These are phyloP conservation scores for Schizothorax lantsangensis DNA, from an alignment of 2,797 vertebrate species.

Conservation along the genomic window DNA sequence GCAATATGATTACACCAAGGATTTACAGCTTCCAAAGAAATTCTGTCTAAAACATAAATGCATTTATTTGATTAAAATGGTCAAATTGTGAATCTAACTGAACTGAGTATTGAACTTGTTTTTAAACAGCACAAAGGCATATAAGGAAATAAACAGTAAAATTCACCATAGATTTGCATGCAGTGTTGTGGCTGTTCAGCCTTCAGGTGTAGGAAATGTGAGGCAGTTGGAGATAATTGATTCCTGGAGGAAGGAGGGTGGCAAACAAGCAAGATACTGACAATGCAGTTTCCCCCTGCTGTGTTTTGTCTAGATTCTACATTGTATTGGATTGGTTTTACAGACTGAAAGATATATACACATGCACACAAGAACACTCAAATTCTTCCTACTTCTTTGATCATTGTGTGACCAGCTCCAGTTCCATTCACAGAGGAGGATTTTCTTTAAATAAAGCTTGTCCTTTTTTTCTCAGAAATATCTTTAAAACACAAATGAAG, in stretches of 20 bases:
- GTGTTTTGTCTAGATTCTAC: slow-evolving; percentile 29
- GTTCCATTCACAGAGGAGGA: slow-evolving; percentile 18
- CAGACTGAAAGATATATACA: neutral
- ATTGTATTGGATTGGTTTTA: slow-evolving; percentile 3
- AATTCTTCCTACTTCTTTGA: neutral
- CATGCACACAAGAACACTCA: neutral
- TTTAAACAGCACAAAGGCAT: neutral
- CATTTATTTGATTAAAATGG: slow-evolving; percentile 12
- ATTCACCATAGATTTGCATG: neutral
- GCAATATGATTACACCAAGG: neutral
- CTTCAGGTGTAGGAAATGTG: slow-evolving; percentile 4
- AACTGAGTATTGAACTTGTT: neutral
- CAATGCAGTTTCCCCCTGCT: slow-evolving; percentile 18
- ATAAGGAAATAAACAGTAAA: neutral
- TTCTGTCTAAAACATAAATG: neutral
- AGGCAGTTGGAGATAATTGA: slow-evolving; percentile 23
- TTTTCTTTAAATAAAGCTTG: slow-evolving; percentile 44
- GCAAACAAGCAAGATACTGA: neutral
- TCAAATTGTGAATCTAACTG: neutral
- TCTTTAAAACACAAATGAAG: slow-evolving; percentile 41
- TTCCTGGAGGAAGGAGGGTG: neutral
- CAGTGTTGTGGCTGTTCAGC: slow-evolving; percentile 12
- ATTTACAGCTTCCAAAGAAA: neutral
- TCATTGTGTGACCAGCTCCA: neutral
- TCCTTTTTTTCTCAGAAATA: neutral